These are phyloP conservation scores for Telenomus remus DNA, from an alignment of 1,140 invertebrate species.

Conservation along the genomic window DNA sequence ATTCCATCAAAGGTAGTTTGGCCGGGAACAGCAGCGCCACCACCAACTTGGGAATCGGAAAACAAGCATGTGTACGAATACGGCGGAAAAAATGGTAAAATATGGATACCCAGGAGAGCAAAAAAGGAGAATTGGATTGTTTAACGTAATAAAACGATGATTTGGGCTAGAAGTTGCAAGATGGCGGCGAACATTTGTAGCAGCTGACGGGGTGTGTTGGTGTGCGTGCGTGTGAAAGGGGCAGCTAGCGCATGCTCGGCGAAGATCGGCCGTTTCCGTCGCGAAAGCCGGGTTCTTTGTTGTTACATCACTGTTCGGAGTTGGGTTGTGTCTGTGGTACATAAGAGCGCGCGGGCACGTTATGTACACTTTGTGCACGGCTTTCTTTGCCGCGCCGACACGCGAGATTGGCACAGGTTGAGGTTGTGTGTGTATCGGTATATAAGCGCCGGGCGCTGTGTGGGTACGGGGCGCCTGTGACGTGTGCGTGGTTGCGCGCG, in stretches of 20 bases:
- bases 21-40: too few species aligned
- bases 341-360: slow-evolving; percentile 58
- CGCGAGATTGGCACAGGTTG: too few species aligned
- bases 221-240: slow-evolving; percentile 50
- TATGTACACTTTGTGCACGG: slow-evolving; percentile 60
- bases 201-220: slow-evolving; percentile 64
- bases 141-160: slow-evolving; percentile 32
- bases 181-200: slow-evolving; percentile 64
- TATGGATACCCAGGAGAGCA: neutral
- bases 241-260: slow-evolving; percentile 55
- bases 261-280: slow-evolving; percentile 59
- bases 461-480: slow-evolving; percentile 4
- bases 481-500: slow-evolving; percentile 26
- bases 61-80: too few species aligned
- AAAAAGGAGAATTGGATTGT: slow-evolving; percentile 19
- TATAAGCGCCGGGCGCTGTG: slow-evolving; percentile 12
- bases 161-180: slow-evolving; percentile 67
- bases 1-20: too few species aligned
- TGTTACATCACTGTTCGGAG: slow-evolving; percentile 72
- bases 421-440: slow-evolving; percentile 32
- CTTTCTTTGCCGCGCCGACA: slow-evolving; percentile 46
- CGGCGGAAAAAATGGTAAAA: neutral
- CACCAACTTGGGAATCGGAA: too few species aligned
- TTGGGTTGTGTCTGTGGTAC: slow-evolving; percentile 66
- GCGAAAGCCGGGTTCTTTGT: slow-evolving; percentile 65